Conservation (phyloP, 2,113 vertebrate genomes). For the Oreocharis arfaki region DNA sequence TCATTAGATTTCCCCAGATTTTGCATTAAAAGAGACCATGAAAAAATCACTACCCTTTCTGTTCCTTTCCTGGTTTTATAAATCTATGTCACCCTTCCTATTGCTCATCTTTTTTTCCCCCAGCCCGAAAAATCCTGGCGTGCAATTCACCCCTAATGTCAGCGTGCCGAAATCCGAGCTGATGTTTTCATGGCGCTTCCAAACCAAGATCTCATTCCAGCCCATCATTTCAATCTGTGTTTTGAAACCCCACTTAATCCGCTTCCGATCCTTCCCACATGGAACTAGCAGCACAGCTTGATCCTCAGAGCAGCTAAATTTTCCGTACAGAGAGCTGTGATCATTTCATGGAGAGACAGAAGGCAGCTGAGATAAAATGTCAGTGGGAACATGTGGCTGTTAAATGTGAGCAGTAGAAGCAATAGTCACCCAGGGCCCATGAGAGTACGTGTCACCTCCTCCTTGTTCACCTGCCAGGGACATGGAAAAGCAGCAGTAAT, state of each 20-base stretch:
- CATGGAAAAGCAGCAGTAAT: neutral
- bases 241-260: neutral
- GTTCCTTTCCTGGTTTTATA: neutral
- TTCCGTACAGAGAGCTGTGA: neutral
- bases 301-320: neutral
- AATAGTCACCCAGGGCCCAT: neutral
- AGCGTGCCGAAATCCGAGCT: neutral
- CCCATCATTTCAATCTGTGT: neutral
- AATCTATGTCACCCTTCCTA: neutral
- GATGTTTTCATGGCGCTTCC: neutral
- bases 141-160: neutral
- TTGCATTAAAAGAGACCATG: neutral
- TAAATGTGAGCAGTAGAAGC: neutral
- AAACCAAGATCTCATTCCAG: slow-evolving; percentile 3
- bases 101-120: neutral
- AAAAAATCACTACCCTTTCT: neutral
- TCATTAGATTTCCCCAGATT: neutral
- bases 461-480: slow-evolving; percentile 7
- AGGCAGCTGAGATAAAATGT: neutral
- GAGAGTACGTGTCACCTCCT: neutral
- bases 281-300: slow-evolving; percentile 9
- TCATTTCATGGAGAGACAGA: neutral
- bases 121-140: neutral
- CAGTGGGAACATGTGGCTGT: neutral
- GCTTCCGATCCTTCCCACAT: neutral